These are phyloP conservation scores for Vulpes vulpes DNA, from an alignment of 2,113 vertebrate genomes.

Conservation along the genomic window DNA sequence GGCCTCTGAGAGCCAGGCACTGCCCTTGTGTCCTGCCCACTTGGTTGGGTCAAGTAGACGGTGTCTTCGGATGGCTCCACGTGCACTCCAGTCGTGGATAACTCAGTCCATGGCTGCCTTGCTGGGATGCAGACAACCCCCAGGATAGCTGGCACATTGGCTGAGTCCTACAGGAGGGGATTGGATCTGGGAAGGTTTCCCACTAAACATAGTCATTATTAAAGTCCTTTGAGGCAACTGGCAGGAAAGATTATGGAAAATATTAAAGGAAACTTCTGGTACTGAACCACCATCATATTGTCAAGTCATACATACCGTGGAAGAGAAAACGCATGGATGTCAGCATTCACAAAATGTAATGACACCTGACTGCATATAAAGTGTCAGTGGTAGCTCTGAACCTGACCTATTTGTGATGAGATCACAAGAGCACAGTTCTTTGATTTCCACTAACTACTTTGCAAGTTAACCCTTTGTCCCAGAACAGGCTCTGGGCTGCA, in stretches of 20 bases:
- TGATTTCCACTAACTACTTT: slow-evolving; percentile 63
- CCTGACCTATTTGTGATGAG: slow-evolving; percentile 76
- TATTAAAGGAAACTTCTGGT: slow-evolving; percentile 74
- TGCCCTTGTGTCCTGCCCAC: not conserved
- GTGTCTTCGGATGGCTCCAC: not conserved
- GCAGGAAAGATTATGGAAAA: slow-evolving; percentile 53
- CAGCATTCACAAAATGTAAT: slow-evolving; percentile 68
- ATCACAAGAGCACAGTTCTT: slow-evolving; percentile 60
- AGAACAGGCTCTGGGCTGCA: not conserved
- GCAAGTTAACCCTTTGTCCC: slow-evolving; percentile 1
- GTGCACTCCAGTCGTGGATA: slow-evolving; percentile 69
- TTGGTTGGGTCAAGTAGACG: not conserved
- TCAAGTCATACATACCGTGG: slow-evolving; percentile 58
- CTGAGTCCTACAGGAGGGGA: slow-evolving; percentile 69
- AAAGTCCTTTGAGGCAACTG: slow-evolving; percentile 68
- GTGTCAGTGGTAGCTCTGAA: slow-evolving; percentile 74
- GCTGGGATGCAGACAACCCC: slow-evolving; percentile 67
- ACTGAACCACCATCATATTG: slow-evolving; percentile 62
- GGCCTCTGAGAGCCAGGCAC: not conserved
- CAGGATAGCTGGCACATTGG: slow-evolving; percentile 21
- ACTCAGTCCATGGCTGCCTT: slow-evolving; percentile 14
- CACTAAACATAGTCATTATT: slow-evolving; percentile 71
- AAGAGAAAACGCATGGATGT: slow-evolving; percentile 53
- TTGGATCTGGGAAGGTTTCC: slow-evolving; percentile 68
- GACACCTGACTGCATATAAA: slow-evolving; percentile 61